A percentile compares a stretch with the other conserved stretches of the same genome.
phyloP scores from a whole-genome alignment of 2,113 vertebrate genomes.

The Dromas ardeola region DNA sequence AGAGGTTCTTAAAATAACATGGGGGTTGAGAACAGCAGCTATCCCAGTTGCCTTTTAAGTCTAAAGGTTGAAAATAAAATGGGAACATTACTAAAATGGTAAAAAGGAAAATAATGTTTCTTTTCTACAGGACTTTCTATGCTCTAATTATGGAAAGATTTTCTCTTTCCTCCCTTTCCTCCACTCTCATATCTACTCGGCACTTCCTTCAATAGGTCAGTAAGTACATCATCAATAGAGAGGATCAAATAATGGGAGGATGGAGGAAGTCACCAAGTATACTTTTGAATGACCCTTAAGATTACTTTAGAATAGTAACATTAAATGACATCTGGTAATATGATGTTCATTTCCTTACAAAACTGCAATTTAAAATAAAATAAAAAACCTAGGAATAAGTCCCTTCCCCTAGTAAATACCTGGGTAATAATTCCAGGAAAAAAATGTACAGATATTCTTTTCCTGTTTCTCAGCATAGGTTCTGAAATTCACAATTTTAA shows the following conservation, averaged over 20 bases:
- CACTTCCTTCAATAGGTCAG: neutral
- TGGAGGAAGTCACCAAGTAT: neutral
- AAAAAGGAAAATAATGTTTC: neutral
- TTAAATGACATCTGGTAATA: neutral
- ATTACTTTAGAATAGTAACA: neutral
- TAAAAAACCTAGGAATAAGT: neutral
- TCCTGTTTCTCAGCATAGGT: neutral
- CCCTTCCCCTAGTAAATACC: neutral
- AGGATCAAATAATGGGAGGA: neutral
- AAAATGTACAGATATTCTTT: neutral
- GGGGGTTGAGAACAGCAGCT: neutral
- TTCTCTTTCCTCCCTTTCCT: neutral
- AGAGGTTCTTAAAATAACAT: constrained; percentile 39
- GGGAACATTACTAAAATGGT: neutral
- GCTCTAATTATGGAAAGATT: neutral
- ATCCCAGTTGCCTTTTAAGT: constrained; percentile 8
- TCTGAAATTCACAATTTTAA: neutral
- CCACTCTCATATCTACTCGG: neutral
- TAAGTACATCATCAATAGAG: neutral
- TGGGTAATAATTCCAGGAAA: neutral
- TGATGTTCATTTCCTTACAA: neutral
- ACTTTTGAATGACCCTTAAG: neutral
- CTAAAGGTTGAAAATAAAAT: neutral
- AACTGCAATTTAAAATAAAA: neutral
- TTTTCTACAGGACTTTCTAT: neutral